phyloP scores from a whole-genome alignment of 2,888 invertebrate genomes.

The Pristionchus mayeri region DNA sequence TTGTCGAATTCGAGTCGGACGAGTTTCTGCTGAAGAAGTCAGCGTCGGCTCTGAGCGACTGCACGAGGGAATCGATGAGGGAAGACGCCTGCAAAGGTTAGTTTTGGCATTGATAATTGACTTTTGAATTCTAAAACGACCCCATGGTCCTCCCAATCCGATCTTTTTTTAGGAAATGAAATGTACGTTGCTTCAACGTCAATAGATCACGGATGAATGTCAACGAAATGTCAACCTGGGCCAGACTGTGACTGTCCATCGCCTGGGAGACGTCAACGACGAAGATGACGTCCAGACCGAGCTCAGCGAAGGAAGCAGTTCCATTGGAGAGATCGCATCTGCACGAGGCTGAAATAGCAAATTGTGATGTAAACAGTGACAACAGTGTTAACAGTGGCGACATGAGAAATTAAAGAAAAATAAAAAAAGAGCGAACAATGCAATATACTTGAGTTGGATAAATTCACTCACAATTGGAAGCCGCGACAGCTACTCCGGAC shows the following conservation, averaged over 20 bases:
- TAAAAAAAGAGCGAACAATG: background rate
- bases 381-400: background rate
- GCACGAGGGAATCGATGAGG: background rate
- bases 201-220: background rate
- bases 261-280: background rate
- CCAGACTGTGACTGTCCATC: background rate
- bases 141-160: too few relatives aligned
- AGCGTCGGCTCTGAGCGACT: background rate
- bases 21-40: background rate
- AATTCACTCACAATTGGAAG: background rate
- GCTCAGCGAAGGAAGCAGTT: background rate
- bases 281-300: background rate
- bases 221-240: background rate
- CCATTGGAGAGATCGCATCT: constrained; percentile 16
- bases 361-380: background rate
- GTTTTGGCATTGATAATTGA: background rate
- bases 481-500: too few relatives aligned
- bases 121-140: too few relatives aligned
- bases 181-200: too few relatives aligned
- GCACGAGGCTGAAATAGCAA: background rate
- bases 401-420: background rate
- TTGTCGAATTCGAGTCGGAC: background rate
- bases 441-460: background rate
- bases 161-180: too few relatives aligned
- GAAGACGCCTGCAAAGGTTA: background rate